A percentile compares a stretch with the other conserved stretches of the same genome.
Conservation (phyloP, 1,140 invertebrate species). For the Mizuhopecten yessoensis region DNA sequence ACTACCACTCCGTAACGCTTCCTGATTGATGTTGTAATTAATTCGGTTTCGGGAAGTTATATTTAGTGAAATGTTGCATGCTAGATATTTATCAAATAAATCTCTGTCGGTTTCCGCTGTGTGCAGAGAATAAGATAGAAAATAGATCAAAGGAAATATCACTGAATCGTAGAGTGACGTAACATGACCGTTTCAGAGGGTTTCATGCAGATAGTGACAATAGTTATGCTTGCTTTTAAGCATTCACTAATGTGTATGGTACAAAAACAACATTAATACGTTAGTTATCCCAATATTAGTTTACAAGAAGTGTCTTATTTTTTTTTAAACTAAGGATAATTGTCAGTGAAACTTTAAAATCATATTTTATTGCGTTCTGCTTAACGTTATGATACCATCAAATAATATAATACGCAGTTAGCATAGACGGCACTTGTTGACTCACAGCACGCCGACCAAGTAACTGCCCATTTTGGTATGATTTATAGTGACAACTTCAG, state of each 20-base stretch:
- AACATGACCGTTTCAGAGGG: too few relatives aligned
- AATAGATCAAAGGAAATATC: not conserved
- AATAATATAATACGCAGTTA: not conserved
- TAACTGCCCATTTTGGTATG: not conserved
- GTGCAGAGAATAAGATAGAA: not conserved
- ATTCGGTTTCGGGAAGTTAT: not conserved
- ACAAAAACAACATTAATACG: not conserved
- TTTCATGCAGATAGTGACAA: too few relatives aligned
- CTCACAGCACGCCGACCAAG: constrained; percentile 8
- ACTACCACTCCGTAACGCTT: not conserved
- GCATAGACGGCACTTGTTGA: not conserved
- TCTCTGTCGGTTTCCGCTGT: not conserved
- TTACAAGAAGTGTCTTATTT: not conserved
- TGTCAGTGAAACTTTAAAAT: not conserved
- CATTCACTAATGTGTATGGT: not conserved
- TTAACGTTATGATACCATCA: not conserved
- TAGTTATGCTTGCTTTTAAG: too few relatives aligned
- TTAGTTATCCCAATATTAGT: not conserved
- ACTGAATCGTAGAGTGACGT: not conserved
- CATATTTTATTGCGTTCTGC: not conserved
- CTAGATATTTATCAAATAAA: not conserved
- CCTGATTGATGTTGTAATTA: not conserved
- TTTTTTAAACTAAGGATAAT: not conserved
- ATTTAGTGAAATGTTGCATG: constrained; percentile 1
- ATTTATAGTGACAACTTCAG: not conserved